These are phyloP conservation scores for Lampris incognitus DNA, from an alignment of 2,113 vertebrate genomes.

Conservation along the genomic window DNA sequence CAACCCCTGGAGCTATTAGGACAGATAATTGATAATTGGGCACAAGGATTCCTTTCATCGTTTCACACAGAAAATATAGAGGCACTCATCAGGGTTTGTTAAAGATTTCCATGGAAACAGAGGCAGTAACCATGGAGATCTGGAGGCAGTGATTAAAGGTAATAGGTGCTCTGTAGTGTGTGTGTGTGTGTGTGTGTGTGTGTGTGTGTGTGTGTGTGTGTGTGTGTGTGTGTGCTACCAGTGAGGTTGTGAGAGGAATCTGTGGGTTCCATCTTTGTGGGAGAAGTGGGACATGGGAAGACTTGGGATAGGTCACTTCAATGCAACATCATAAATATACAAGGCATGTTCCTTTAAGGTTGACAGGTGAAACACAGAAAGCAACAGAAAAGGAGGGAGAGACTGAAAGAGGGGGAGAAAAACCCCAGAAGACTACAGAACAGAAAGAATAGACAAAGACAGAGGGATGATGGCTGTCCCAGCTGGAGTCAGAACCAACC, in stretches of 20 bases:
- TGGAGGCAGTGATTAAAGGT: slow-evolving; percentile 64
- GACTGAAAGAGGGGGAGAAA: neutral
- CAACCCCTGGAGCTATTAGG: slow-evolving; percentile 9
- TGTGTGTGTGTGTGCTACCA: slow-evolving; percentile 3
- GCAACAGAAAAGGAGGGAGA: slow-evolving; percentile 27
- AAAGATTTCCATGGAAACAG: slow-evolving; percentile 76
- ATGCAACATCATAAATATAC: slow-evolving; percentile 34
- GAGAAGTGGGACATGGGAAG: neutral
- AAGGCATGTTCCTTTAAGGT: slow-evolving; percentile 1
- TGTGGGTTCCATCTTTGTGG: slow-evolving; percentile 45
- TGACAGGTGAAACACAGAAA: neutral
- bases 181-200: slow-evolving; percentile 4
- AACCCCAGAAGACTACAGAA: neutral
- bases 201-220: slow-evolving; percentile 22
- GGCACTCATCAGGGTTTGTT: slow-evolving; percentile 49
- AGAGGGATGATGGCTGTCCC: slow-evolving; percentile 4
- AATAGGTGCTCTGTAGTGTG: slow-evolving; percentile 46
- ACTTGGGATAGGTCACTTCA: neutral
- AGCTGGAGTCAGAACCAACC: slow-evolving; percentile 76
- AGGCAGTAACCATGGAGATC: slow-evolving; percentile 71
- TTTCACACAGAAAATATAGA: slow-evolving; percentile 64
- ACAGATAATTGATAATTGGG: slow-evolving; percentile 61
- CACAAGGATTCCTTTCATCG: slow-evolving; percentile 49
- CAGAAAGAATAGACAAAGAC: neutral
- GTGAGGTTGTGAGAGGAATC: slow-evolving; percentile 25